These are phyloP conservation scores for Erpornis zantholeuca DNA, from an alignment of 2,113 vertebrate species.

Conservation along the genomic window DNA sequence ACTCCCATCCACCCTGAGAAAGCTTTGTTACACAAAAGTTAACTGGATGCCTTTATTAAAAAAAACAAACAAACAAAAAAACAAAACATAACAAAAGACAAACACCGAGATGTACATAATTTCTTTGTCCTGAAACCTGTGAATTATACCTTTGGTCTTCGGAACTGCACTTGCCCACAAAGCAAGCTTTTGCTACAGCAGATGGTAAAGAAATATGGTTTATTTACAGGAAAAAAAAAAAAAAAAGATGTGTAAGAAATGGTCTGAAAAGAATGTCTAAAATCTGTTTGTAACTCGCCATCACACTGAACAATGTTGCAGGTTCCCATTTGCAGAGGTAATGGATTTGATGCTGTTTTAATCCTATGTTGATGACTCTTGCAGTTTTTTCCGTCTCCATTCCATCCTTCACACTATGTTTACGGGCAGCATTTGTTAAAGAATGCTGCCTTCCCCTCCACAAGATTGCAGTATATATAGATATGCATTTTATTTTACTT, in stretches of 20 bases:
- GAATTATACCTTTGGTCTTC: constrained; percentile 63
- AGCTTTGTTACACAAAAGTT: constrained; percentile 60
- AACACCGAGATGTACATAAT: constrained; percentile 61
- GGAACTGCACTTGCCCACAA: constrained; percentile 49
- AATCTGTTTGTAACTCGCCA: constrained; percentile 56
- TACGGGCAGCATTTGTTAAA: constrained; percentile 86
- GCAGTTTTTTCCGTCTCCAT: constrained; percentile 66
- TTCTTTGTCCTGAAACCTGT: constrained; percentile 68
- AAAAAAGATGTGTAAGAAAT: constrained; percentile 38
- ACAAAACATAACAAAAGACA: constrained; percentile 21
- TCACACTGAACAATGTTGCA: constrained; percentile 36
- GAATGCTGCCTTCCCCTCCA: constrained; percentile 84
- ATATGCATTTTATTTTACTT: constrained; percentile 99
- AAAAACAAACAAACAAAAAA: not conserved
- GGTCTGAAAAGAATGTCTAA: constrained; percentile 53
- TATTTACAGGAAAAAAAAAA: constrained; percentile 9
- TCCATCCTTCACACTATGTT: constrained; percentile 77
- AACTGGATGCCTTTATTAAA: constrained; percentile 69
- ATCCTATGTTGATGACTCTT: constrained; percentile 78
- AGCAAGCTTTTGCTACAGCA: constrained; percentile 51
- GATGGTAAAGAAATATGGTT: constrained; percentile 44
- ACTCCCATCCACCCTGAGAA: constrained; percentile 27
- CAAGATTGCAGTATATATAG: constrained; percentile 88
- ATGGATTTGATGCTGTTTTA: constrained; percentile 80
- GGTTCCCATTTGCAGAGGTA: constrained; percentile 77